Conservation (phyloP, 2,888 invertebrate genomes). For the Pherbina coryleti region DNA sequence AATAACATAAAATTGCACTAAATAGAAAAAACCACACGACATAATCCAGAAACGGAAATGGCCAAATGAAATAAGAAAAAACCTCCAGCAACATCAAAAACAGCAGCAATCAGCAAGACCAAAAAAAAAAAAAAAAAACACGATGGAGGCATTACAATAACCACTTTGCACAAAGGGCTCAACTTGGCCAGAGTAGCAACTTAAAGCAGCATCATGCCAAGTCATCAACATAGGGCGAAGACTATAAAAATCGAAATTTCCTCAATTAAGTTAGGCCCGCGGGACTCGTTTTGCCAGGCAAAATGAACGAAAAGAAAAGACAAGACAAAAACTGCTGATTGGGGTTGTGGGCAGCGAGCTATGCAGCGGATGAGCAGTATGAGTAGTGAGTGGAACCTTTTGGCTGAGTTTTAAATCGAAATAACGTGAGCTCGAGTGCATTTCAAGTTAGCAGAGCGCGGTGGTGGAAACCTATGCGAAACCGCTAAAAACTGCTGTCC, state of each 20-base stretch:
- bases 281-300: constrained; percentile 44
- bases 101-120: background rate
- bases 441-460: background rate
- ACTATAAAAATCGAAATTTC: constrained; percentile 48
- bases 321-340: background rate
- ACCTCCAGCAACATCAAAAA: background rate
- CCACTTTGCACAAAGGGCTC: constrained; percentile 19
- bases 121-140: background rate
- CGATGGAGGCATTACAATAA: constrained; percentile 10
- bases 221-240: constrained; percentile 36
- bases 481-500: background rate
- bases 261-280: constrained; percentile 49
- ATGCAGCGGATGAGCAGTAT: too few relatives aligned
- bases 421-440: constrained; percentile 3
- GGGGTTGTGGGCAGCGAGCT: too few relatives aligned
- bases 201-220: constrained; percentile 25
- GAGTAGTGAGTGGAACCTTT: background rate
- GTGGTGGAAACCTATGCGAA: too few relatives aligned
- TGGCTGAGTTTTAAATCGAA: constrained; percentile 1
- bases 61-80: constrained; percentile 1
- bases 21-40: constrained; percentile 36
- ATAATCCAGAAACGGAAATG: constrained; percentile 37
- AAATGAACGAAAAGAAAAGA: constrained; percentile 27
- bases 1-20: constrained; percentile 40
- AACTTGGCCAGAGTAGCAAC: background rate